Percentiles rank a stretch among this genome's conserved stretches.
phyloP scores from a whole-genome alignment of 2,797 vertebrate genomes.

The Protonibea diacanthus region DNA sequence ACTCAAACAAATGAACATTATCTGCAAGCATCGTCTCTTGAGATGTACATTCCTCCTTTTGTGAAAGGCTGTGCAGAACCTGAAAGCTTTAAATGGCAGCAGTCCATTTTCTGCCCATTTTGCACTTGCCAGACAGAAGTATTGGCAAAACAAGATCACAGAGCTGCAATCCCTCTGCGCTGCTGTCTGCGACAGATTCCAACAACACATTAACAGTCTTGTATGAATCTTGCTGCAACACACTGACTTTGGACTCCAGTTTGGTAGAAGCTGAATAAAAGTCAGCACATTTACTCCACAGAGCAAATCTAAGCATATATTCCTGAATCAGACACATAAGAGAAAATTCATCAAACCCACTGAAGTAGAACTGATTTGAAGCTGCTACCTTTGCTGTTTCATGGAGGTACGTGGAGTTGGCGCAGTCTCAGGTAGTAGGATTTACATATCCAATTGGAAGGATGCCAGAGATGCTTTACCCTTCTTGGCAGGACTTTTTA shows the following conservation, averaged over 20 bases:
- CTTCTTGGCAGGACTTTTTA: constrained; percentile 1
- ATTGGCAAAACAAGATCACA: not conserved
- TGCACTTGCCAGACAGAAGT: not conserved
- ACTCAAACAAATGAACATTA: not conserved
- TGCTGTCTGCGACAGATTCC: not conserved
- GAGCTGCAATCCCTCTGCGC: not conserved
- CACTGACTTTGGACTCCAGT: not conserved
- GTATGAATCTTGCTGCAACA: not conserved
- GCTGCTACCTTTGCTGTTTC: not conserved
- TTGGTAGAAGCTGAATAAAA: not conserved
- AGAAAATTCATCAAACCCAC: not conserved
- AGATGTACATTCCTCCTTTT: not conserved
- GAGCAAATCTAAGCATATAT: not conserved
- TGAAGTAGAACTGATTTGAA: not conserved
- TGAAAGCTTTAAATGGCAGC: not conserved
- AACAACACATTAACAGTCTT: not conserved
- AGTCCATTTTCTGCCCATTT: not conserved
- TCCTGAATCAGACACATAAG: not conserved
- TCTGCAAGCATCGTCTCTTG: not conserved
- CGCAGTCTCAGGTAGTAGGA: not conserved
- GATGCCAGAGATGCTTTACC: constrained; percentile 7
- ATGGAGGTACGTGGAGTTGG: not conserved
- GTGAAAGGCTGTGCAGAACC: not conserved
- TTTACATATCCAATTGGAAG: constrained; percentile 9
- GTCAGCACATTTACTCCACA: not conserved